A percentile compares a stretch with the other conserved stretches of the same genome.
Evolutionary conservation across 2,113 vertebrate genomes (phyloP).

Genomic region (Chlamydotis undulata): DNA sequence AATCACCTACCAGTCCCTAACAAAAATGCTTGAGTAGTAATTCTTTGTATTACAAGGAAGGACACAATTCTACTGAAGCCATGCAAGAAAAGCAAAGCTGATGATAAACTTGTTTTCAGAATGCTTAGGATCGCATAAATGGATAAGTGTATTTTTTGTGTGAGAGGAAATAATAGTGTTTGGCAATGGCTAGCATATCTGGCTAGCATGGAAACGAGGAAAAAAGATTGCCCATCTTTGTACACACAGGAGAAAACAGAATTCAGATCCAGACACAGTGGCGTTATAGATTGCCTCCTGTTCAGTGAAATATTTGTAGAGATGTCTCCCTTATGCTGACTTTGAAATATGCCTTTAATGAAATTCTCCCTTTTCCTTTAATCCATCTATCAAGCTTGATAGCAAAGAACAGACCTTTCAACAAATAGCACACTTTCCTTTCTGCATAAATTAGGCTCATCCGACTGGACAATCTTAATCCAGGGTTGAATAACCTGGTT

Average conservation of each 20-base stretch:
- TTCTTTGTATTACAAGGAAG: neutral
- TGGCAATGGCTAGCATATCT: neutral
- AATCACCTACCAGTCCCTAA: neutral
- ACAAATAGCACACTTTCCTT: constrained; percentile 27
- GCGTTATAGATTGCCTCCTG: neutral
- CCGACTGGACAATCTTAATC: neutral
- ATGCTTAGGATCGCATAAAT: neutral
- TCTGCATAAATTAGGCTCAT: neutral
- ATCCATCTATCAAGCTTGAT: neutral
- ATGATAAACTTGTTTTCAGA: neutral
- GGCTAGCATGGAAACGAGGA: neutral
- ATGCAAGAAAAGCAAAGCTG: neutral
- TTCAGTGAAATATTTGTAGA: neutral
- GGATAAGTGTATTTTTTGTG: neutral
- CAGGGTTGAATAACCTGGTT: constrained; percentile 2
- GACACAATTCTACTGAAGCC: neutral
- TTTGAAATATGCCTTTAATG: neutral
- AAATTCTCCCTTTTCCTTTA: neutral
- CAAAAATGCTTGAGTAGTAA: neutral
- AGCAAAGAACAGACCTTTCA: constrained; percentile 26
- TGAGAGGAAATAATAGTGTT: neutral
- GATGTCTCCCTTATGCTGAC: neutral
- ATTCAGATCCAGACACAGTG: neutral
- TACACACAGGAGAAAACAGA: neutral
- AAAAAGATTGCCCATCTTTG: neutral